These are phyloP conservation scores for Panorpa germanica DNA, from an alignment of 2,888 invertebrate genomes.

Conservation along the genomic window DNA sequence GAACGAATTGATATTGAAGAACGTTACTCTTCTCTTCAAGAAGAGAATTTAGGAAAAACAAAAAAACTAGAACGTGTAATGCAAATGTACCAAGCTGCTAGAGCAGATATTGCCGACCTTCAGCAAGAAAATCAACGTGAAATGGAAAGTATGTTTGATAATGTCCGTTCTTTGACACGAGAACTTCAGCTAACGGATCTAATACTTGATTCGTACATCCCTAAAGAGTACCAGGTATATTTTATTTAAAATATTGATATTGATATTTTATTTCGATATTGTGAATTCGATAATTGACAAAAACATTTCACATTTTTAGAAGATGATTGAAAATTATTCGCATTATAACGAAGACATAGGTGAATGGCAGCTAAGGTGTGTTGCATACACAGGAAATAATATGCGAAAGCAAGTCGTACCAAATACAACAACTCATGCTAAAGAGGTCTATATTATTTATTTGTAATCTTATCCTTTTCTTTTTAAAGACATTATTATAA, in stretches of 20 bases:
- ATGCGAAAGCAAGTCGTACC: conserved; percentile 86
- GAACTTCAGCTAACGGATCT: conserved; percentile 83
- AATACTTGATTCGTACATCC: conserved; percentile 85
- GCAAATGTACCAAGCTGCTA: conserved; percentile 68
- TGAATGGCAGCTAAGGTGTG: conserved; percentile 95
- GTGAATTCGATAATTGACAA: background rate
- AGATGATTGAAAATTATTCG: conserved; percentile 75
- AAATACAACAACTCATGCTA: background rate
- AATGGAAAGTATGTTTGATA: conserved; percentile 90
- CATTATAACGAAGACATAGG: conserved; percentile 98
- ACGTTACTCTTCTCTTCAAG: conserved; percentile 84
- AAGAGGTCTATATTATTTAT: conserved; percentile 6
- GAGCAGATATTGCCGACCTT: conserved; percentile 68
- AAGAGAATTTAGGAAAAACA: conserved; percentile 83
- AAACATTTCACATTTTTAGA: conserved; percentile 26
- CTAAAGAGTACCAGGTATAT: conserved; percentile 72
- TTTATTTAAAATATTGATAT: conserved; percentile 8
- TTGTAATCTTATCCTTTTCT: conserved; percentile 7
- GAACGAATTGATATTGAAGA: conserved; percentile 88
- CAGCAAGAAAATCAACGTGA: conserved; percentile 92
- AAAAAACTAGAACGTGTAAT: conserved; percentile 83
- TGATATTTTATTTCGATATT: conserved; percentile 3
- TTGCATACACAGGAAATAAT: conserved; percentile 97
- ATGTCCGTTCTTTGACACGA: conserved; percentile 71
- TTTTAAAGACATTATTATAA: conserved; percentile 4